Base-by-base conservation (phyloP, 2,888 invertebrate species). In the Perizoma flavofasciatum region DNA sequence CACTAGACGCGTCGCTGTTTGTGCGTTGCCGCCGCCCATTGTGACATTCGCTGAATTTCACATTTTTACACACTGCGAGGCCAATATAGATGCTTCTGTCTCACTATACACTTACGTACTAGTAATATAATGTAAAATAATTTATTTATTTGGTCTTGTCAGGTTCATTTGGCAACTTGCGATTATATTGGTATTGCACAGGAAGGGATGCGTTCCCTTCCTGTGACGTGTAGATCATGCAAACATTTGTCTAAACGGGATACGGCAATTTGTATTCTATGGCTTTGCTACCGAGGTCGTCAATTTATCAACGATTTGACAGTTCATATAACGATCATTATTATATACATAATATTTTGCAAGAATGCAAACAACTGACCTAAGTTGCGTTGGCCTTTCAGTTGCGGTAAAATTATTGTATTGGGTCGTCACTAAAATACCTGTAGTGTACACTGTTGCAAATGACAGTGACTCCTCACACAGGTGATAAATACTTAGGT, bases 61-160 rank as follows among this genome's bases (percentile, higher is more conserved):
- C 71, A 79, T 81, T 77, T 83, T 84, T 81, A 55, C 62, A 72
- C 69, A 70, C 70, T 70, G 74, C 82, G 83, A 88, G 86, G 89
- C 87, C 88, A 88, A 88, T 86, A 88, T 81, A 49, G 10, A 37
- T 37, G 52, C 22, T 2, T 61, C 52, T 55, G 57, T 52, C 44
- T 53, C 59, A 49, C 48, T 32, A 51, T 46, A 6, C 41, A 41
- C 40, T 5, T 37, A 37, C 5, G 53, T 50, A 1, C 37, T 45
- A 11, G 45, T 45, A 45, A 49, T 1, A 22, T 22, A 22, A 22
- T 22, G 22, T 22, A 22, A 22, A 22, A 22, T 22, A 22, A 22
- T 3, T 2, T 40, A 40, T 40, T 9, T 40, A 6, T 9, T 41
- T 41, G n/a, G 10, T 41, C 41, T 4, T 22, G 41, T 9, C n/a